Base-by-base conservation (phyloP, 2,113 vertebrate species). In the Chunga burmeisteri region DNA sequence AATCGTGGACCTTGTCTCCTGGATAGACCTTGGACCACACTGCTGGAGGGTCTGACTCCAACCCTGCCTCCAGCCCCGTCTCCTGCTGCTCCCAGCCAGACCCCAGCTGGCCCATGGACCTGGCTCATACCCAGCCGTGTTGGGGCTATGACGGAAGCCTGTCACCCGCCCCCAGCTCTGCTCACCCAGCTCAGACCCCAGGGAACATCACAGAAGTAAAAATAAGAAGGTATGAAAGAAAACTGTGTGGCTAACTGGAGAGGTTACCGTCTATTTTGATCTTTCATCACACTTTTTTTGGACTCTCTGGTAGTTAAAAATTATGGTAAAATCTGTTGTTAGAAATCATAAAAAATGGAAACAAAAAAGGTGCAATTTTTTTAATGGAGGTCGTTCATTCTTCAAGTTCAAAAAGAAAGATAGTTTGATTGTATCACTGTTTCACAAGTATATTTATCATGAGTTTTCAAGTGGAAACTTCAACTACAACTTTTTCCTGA, bases 51-150 rank as follows among this genome's bases (percentile, higher is more conserved):
- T 71, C 13, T 50, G 58, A 1, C 29, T 58, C 42, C 49, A 52
- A 29, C 65, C 22, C 23, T 50, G 25, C 9, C 53, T 79, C 25
- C 59, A 71, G 13, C 16, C 9, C 16, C 3, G 0, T 67, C 22
- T 84, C 13, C 29, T 85, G 38, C 29, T 63, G n/a, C 47, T 75
- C 8, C 13, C 16, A 5, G 16, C 4, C 49, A 29, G 27, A 70
- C 5, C 25, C n/a, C 0, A 2, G 16, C 13, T 0, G 1, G 42
- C 9, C 27, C 14, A 16, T 46, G 49, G 67, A 53, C 52, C 42
- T 44, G 16, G 15, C 36, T 78, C 12, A 40, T 6, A 10, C 29
- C 36, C 0, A 2, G 16, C 11, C 1, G 0, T 16, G 11, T 42
- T 4, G 3, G 34, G 23, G 55, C 13, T 7, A 9, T 44, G 15